Base-by-base conservation (phyloP, 2,888 invertebrate genomes). In the Dolomedes plantarius region DNA sequence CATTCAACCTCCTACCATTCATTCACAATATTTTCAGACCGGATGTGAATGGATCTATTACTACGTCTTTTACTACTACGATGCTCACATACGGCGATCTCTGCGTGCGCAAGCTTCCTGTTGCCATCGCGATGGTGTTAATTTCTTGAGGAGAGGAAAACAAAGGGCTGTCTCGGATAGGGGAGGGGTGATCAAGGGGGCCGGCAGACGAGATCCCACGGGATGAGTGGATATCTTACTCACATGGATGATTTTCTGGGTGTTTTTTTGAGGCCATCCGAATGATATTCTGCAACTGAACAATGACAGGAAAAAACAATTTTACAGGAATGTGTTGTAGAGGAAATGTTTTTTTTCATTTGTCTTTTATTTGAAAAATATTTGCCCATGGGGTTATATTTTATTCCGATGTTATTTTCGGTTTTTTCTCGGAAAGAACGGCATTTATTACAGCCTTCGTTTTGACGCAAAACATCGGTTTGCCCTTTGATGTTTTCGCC, bases 11-110 rank as follows among this genome's bases (percentile, higher is more conserved):
- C 72, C 56, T 16, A n/a, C 36, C 46, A 39, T 39, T 85, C 82
- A 85, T 85, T 85, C 77, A 77, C 31, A 83, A 83, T 46, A 83
- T 85, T 77, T 68, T 50, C 31, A 62, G 76, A 77, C 83, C 83
- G 83, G 83, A 85, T 85, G 83, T 73, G 83, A 77, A 69, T 50
- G 56, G 62, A 62, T 36, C 50, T 19, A 78, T 71, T 64, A 39
- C 71, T 74, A 80, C 79, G 72, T 72, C 78, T 79, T 81, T 81
- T 82, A 79, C 75, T 77, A 77, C 83, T 67, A 68, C 69, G 62
- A 81, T 27, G 50, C 68, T 36, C 68, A n/a, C 19, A 32, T 39
- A 39, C 31, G 62, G 19, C 29, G 39, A 80, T 46, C 46, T 16
- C 46, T 73, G 76, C 82, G 82, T 83, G 82, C 82, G 64, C 50